These are phyloP conservation scores for Teleopsis dalmanni DNA, from an alignment of 1,140 invertebrate genomes.

Conservation along the genomic window DNA sequence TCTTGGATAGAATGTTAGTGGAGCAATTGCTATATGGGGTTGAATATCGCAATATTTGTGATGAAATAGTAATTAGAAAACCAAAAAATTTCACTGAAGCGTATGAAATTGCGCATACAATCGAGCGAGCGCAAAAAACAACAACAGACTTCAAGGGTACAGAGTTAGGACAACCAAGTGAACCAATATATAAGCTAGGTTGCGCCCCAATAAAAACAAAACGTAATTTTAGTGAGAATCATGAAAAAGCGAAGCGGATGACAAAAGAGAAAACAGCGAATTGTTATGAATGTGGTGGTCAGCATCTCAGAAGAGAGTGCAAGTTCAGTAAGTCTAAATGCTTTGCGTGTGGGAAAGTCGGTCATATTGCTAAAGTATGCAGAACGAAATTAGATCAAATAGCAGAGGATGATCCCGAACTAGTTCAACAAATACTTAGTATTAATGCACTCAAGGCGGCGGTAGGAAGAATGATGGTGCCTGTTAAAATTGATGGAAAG, in stretches of 20 bases:
- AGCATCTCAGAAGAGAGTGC: background rate
- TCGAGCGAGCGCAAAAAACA: background rate
- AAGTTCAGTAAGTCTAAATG: slow-evolving; percentile 2
- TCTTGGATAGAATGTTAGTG: too few species aligned
- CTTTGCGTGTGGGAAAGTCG: background rate
- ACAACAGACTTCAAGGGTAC: background rate
- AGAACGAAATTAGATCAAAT: background rate
- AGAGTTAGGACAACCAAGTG: background rate
- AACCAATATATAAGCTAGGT: background rate
- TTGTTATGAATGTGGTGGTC: slow-evolving; percentile 3
- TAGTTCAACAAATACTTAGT: background rate
- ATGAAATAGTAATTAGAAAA: too few species aligned
- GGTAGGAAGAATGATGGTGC: background rate
- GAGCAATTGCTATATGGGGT: too few species aligned
- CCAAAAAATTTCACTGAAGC: slow-evolving; percentile 2
- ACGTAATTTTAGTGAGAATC: too few species aligned
- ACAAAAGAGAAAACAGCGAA: background rate
- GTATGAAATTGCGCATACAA: slow-evolving; percentile 7
- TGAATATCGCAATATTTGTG: too few species aligned
- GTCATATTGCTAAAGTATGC: slow-evolving; percentile 5
- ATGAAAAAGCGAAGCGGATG: too few species aligned
- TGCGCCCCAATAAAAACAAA: background rate
- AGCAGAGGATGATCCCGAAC: slow-evolving; percentile 1
- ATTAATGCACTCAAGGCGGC: background rate
- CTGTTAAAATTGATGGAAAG: background rate